These are phyloP conservation scores for Muscidifurax raptorellus DNA, from an alignment of 1,140 invertebrate genomes.

Conservation along the genomic window DNA sequence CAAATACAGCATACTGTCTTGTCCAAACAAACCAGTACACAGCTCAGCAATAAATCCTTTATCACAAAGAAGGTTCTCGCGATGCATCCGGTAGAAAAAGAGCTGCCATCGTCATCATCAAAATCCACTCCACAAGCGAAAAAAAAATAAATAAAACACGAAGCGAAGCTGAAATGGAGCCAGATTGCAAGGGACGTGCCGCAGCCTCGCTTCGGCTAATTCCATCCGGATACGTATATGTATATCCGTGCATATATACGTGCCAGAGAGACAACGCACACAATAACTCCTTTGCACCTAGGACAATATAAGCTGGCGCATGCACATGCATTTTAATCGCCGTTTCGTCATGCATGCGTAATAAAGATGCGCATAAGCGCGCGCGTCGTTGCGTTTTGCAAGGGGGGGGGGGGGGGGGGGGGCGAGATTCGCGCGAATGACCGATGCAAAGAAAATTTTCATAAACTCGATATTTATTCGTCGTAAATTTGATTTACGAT, in stretches of 20 bases:
- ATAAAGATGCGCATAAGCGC: constrained; percentile 15
- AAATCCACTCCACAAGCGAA: constrained; percentile 26
- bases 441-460: no score
- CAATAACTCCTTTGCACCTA: constrained; percentile 30
- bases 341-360: constrained; percentile 40
- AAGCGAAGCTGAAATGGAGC: constrained; percentile 1
- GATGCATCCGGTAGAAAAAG: no score
- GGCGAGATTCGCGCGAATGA: no score
- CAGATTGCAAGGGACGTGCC: constrained; percentile 6
- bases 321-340: constrained; percentile 42
- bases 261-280: neutral
- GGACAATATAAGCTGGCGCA: constrained; percentile 29
- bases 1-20: no score
- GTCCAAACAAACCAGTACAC: no score
- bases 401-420: neutral
- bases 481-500: no score
- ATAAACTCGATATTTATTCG: no score
- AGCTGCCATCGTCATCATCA: no score
- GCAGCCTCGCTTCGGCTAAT: constrained; percentile 2
- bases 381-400: neutral
- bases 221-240: neutral
- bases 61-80: no score
- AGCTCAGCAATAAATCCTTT: no score
- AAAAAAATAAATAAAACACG: constrained; percentile 47
- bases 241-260: neutral